Conservation (phyloP, 2,888 invertebrate genomes). For the Drosophila hawaiiensis region DNA sequence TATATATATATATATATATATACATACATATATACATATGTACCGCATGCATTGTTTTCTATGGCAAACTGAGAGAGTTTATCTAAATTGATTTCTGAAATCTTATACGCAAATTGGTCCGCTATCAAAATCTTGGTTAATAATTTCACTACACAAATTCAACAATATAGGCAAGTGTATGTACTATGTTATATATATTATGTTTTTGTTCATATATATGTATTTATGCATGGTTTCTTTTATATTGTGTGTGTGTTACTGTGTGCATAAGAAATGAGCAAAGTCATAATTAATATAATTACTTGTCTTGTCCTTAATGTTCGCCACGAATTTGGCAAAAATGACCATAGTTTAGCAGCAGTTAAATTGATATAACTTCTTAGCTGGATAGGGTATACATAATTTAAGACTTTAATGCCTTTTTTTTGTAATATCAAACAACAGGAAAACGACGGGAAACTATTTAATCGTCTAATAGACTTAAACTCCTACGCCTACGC, state of each 20-base stretch:
- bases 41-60: slow-evolving; percentile 48
- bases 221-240: slow-evolving; percentile 21
- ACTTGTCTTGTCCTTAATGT: slow-evolving; percentile 44
- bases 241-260: slow-evolving; percentile 21
- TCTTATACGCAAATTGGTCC: slow-evolving; percentile 85
- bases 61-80: slow-evolving; percentile 76
- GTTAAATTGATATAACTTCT: slow-evolving; percentile 28
- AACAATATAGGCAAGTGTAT: slow-evolving; percentile 68
- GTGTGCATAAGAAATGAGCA: slow-evolving; percentile 70
- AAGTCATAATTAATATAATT: slow-evolving; percentile 77
- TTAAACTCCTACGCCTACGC: slow-evolving; percentile 51
- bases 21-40: slow-evolving; percentile 19
- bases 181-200: slow-evolving; percentile 46
- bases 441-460: slow-evolving; percentile 66
- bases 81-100: slow-evolving; percentile 79
- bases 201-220: slow-evolving; percentile 25
- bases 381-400: slow-evolving; percentile 38
- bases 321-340: slow-evolving; percentile 23
- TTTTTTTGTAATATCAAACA: slow-evolving; percentile 65
- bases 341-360: slow-evolving; percentile 41
- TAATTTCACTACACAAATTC: slow-evolving; percentile 78
- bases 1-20: slow-evolving; percentile 19
- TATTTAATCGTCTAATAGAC: slow-evolving; percentile 47
- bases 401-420: slow-evolving; percentile 60
- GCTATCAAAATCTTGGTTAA: slow-evolving; percentile 83